Evolutionary conservation across 2,113 vertebrate species (phyloP).

Genomic region (Picathartes gymnocephalus): DNA sequence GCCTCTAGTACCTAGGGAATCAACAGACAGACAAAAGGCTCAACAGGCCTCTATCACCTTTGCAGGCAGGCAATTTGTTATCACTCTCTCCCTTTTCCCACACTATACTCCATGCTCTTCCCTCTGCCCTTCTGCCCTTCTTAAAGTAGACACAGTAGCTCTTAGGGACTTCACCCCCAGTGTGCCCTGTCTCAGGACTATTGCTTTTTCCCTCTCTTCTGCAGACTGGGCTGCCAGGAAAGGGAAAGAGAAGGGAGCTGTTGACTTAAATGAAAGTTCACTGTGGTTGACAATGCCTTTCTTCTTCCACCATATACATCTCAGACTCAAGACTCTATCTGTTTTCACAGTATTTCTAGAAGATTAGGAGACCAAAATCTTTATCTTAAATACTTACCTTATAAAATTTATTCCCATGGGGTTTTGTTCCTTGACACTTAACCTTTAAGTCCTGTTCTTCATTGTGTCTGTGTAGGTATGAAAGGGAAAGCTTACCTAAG

Average conservation of each 20-base stretch:
- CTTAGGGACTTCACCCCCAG: not conserved
- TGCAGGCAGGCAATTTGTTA: not conserved
- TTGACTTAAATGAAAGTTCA: not conserved
- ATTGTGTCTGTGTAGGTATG: not conserved
- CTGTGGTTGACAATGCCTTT: not conserved
- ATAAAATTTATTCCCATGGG: not conserved
- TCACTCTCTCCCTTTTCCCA: not conserved
- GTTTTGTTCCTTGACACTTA: not conserved
- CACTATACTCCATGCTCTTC: not conserved
- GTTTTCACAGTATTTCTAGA: not conserved
- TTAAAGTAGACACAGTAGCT: not conserved
- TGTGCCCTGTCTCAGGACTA: not conserved
- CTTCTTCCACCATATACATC: not conserved
- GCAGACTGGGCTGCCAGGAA: not conserved
- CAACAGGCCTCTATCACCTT: not conserved
- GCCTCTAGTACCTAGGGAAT: not conserved
- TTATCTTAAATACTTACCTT: not conserved
- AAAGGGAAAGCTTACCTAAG: not conserved
- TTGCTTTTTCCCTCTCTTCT: not conserved
- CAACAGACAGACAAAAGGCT: not conserved
- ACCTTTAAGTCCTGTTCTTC: not conserved
- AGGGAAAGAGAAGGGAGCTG: not conserved
- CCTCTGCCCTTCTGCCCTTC: not conserved
- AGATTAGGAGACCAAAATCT: not conserved
- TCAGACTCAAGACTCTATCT: not conserved